These are phyloP conservation scores for Diglossa brunneiventris DNA, from an alignment of 2,113 vertebrate species.

Conservation along the genomic window DNA sequence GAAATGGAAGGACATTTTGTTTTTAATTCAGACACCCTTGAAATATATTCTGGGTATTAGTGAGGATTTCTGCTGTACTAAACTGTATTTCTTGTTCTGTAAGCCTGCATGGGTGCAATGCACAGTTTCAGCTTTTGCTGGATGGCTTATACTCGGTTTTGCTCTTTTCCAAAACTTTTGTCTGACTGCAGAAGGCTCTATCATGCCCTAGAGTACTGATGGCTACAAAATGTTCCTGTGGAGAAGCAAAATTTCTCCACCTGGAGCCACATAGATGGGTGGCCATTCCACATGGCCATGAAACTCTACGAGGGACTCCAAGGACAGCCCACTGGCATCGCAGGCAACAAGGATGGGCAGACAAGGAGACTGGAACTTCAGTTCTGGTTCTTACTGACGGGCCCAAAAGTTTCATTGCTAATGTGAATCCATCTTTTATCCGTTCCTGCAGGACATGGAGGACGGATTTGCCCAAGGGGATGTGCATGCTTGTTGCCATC, in stretches of 20 bases:
- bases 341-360: background rate
- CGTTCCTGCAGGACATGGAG: slow-evolving; percentile 85
- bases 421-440: background rate
- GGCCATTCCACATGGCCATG: background rate
- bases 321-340: background rate
- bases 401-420: background rate
- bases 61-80: background rate
- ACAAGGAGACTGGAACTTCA: background rate
- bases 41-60: background rate
- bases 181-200: background rate
- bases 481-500: slow-evolving; percentile 85
- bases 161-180: background rate
- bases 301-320: background rate
- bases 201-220: background rate
- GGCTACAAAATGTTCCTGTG: background rate
- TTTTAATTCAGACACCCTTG: background rate
- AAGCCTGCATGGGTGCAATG: background rate
- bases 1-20: background rate
- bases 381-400: background rate
- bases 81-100: background rate
- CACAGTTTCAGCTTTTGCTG: background rate
- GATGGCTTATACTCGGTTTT: background rate
- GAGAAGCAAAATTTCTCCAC: background rate
- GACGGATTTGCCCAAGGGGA: slow-evolving; percentile 90
- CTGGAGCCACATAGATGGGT: background rate